A percentile compares a stretch with the other conserved stretches of the same genome.
phyloP scores from a whole-genome alignment of 2,888 invertebrate genomes.

The Cecidostiba fungosa region DNA sequence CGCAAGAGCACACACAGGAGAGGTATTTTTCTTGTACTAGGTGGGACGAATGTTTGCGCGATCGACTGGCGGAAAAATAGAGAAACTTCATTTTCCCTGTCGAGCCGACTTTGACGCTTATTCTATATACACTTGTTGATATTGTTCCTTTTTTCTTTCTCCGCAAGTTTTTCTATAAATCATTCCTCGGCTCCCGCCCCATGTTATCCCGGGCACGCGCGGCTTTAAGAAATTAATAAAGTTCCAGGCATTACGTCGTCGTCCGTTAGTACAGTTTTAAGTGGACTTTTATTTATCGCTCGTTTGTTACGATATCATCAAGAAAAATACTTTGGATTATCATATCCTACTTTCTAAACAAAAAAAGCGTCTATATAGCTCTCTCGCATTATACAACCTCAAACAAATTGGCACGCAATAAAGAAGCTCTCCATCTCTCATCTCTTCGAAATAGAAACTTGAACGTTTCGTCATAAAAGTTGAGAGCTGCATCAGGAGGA shows the following conservation, averaged over 20 bases:
- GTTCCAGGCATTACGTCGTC: not conserved
- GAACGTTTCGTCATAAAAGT: conserved; percentile 14
- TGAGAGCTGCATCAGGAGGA: not conserved
- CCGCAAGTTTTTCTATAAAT: conserved; percentile 45
- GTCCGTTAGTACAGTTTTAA: not conserved
- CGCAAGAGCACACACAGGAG: not conserved
- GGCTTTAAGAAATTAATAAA: not conserved
- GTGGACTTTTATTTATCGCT: not conserved
- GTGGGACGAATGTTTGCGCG: conserved; percentile 40
- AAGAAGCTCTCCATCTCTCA: not conserved
- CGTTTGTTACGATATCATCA: not conserved
- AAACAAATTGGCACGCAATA: not conserved
- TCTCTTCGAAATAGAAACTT: conserved; percentile 19
- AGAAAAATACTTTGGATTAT: not conserved
- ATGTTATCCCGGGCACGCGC: not conserved
- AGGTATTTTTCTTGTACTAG: conserved; percentile 33
- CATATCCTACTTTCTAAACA: too few relatives aligned
- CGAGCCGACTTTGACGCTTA: not conserved
- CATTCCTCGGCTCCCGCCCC: not conserved
- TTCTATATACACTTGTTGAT: conserved; percentile 43
- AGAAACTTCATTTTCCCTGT: conserved; percentile 7
- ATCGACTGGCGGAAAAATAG: conserved; percentile 23
- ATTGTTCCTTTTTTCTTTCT: conserved; percentile 16
- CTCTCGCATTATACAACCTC: too few relatives aligned
- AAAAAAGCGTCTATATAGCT: too few relatives aligned